Evolutionary conservation across 2,113 vertebrate species (phyloP).

Genomic region (Penelope pileata): DNA sequence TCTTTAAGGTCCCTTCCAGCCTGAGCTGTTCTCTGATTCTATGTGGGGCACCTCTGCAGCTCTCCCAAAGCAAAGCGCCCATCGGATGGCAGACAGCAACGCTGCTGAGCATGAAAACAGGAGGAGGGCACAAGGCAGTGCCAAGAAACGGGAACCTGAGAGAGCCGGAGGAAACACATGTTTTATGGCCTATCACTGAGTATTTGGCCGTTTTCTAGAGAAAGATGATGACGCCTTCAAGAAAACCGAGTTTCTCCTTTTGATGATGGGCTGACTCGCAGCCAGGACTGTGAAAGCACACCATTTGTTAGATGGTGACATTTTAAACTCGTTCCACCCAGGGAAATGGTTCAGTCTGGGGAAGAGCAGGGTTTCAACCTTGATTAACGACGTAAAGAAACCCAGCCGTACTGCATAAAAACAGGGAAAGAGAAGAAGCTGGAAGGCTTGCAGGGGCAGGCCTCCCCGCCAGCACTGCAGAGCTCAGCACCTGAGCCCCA

Average conservation of each 20-base stretch:
- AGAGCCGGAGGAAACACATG: neutral
- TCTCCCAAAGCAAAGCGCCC: neutral
- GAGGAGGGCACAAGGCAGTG: neutral
- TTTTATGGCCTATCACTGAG: constrained; percentile 39
- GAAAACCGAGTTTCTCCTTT: neutral
- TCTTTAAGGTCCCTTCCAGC: too few species aligned
- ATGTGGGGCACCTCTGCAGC: too few species aligned
- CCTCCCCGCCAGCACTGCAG: neutral
- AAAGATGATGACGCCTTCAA: neutral
- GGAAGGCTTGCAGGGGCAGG: neutral
- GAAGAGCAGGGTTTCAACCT: constrained; percentile 15
- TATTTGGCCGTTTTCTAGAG: neutral
- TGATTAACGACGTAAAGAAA: neutral
- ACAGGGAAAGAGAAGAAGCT: neutral
- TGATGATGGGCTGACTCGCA: neutral
- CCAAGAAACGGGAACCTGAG: constrained; percentile 6
- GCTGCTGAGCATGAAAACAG: neutral
- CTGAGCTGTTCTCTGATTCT: too few species aligned
- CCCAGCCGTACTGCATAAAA: accelerated
- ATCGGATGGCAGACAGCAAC: accelerated
- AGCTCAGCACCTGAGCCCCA: accelerated
- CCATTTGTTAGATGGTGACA: neutral
- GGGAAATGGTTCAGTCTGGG: neutral
- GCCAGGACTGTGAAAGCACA: neutral
- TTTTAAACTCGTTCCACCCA: neutral